Evolutionary conservation across 2,797 vertebrate genomes (phyloP), one percentile per base, ranked within the genome.

Genomic region (Meda fulgida): DNA sequence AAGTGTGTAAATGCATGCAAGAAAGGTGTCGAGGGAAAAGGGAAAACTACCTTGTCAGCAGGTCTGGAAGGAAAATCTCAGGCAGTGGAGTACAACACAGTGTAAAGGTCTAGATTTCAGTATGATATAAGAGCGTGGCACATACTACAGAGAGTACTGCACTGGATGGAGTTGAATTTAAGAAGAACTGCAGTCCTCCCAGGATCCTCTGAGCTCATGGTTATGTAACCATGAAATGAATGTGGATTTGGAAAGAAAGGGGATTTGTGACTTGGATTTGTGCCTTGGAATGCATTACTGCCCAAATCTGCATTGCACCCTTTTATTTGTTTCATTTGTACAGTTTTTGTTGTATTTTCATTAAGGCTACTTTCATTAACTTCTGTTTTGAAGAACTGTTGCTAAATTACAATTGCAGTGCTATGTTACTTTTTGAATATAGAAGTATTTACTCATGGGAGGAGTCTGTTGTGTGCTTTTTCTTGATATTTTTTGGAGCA

Each of bases 221-320:
- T 94, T 94, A 94, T 92, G 90, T 91, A 95, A 95, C 88, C 90
- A 89, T 63, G 81, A 81, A 89, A 86, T 92, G 89, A 78, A 70
- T 55, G 48, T 78, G 46, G 58, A 76, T 77, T 84, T 67, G 23
- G 63, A 83, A 76, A 40, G n/a, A 67, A 55, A n/a, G 43, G 34
- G 48, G 29, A 55, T 83, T 71, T 81, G 34, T 58, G n/a, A n/a
- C 5, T 58, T 55, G 23, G 43, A 26, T 48, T 51, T 34, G 63
- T 53, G 43, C 40, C 43, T 67, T 67, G 43, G 43, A 51, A 66
- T 18, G 14, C 26, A 31, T 66, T 43, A 78, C 55, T 63, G 18
- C n/a, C 40, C 2, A 5, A 65, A 19, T 48, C 38, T 66, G 38
- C 60, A 66, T 13, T 79, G 78, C 40, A 80, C 6, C 19, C 26